phyloP scores from a whole-genome alignment of 2,888 invertebrate genomes.

The Pterobdella sp. region DNA sequence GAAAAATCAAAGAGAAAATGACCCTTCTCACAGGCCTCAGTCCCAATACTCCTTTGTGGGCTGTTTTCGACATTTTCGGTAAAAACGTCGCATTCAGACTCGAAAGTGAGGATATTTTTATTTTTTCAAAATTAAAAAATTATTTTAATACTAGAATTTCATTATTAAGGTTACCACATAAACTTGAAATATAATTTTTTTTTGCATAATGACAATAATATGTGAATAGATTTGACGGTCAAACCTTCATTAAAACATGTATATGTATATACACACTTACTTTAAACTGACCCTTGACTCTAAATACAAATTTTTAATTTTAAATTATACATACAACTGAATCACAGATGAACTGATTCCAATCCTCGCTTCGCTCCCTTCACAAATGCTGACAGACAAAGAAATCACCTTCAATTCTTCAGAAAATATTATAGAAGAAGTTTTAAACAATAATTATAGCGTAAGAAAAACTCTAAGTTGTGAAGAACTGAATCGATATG shows the following conservation, averaged over 20 bases:
- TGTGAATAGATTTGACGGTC: background rate
- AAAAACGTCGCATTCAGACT: conserved; percentile 91
- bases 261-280: no score
- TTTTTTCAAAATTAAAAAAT: background rate
- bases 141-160: background rate
- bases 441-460: background rate
- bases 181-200: background rate
- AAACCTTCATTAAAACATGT: background rate
- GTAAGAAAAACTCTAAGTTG: background rate
- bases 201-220: background rate
- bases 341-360: conserved; percentile 10
- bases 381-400: background rate
- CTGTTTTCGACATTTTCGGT: conserved; percentile 90
- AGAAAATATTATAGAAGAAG: background rate
- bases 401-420: background rate
- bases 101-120: conserved; percentile 50
- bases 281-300: no score
- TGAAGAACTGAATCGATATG: background rate
- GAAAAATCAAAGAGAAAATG: conserved; percentile 67
- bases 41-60: conserved; percentile 70
- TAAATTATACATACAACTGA: background rate
- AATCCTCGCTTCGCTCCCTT: background rate
- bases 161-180: background rate
- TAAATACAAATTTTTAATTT: background rate
- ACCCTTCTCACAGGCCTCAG: conserved; percentile 72